phyloP scores from a whole-genome alignment of 2,797 vertebrate species.

The Rhinogobio ventralis region DNA sequence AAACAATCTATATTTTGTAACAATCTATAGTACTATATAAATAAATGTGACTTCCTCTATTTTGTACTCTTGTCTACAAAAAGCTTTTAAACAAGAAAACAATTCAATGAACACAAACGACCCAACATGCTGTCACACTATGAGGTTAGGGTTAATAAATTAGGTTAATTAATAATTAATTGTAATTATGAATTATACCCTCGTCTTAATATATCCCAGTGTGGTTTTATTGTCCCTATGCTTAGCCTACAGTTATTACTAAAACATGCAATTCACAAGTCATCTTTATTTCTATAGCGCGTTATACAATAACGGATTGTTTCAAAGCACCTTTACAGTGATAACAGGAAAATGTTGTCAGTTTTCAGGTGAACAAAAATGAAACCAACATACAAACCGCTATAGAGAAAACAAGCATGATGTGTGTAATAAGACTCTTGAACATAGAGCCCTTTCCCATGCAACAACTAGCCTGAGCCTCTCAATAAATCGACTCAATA shows the following conservation, averaged over 20 bases:
- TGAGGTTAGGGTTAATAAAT: not conserved
- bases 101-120: not conserved
- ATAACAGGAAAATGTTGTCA: not conserved
- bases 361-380: too few species aligned
- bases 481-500: not conserved
- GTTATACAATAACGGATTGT: not conserved
- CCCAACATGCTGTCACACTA: not conserved
- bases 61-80: not conserved
- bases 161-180: not conserved
- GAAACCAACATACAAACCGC: not conserved
- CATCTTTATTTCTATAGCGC: not conserved
- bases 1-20: not conserved
- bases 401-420: not conserved
- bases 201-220: not conserved
- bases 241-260: not conserved
- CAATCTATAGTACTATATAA: not conserved
- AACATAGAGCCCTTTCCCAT: not conserved
- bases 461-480: not conserved
- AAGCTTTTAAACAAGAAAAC: not conserved
- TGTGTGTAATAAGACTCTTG: not conserved
- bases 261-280: not conserved
- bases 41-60: not conserved
- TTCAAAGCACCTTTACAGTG: not conserved
- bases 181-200: not conserved
- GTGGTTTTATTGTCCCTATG: not conserved